phyloP scores from a whole-genome alignment of 2,113 vertebrate species.

The Plecotus auritus region DNA sequence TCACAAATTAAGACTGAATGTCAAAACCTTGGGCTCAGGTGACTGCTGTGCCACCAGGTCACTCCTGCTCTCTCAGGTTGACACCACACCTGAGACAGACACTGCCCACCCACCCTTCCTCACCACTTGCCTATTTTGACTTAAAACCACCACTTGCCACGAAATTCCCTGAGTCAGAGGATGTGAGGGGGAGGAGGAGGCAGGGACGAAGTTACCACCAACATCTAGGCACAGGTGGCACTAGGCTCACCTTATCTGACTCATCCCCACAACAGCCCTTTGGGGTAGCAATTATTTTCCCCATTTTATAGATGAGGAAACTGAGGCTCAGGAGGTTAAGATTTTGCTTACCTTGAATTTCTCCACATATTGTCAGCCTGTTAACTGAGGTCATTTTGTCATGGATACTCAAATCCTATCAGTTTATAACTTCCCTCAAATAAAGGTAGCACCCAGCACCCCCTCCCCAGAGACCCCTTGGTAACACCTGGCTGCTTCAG shows the following conservation, averaged over 20 bases:
- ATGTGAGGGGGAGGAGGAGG: neutral
- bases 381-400: neutral
- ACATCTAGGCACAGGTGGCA: neutral
- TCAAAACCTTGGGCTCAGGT: neutral
- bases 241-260: accelerated
- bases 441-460: accelerated
- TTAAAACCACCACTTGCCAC: neutral
- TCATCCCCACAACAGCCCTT: neutral
- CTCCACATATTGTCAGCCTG: neutral
- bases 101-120: accelerated
- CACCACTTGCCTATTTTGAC: neutral
- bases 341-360: neutral
- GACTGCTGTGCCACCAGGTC: neutral
- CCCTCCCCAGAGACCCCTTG: neutral
- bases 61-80: neutral
- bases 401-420: accelerated
- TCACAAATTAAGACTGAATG: neutral
- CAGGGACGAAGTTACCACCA: accelerated
- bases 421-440: neutral
- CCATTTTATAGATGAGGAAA: neutral
- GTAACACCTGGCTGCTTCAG: neutral
- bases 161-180: neutral
- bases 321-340: neutral
- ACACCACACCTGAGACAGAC: accelerated
- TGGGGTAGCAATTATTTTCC: neutral